These are phyloP conservation scores for Zygaena filipendulae DNA, from an alignment of 2,888 invertebrate species.

Conservation along the genomic window DNA sequence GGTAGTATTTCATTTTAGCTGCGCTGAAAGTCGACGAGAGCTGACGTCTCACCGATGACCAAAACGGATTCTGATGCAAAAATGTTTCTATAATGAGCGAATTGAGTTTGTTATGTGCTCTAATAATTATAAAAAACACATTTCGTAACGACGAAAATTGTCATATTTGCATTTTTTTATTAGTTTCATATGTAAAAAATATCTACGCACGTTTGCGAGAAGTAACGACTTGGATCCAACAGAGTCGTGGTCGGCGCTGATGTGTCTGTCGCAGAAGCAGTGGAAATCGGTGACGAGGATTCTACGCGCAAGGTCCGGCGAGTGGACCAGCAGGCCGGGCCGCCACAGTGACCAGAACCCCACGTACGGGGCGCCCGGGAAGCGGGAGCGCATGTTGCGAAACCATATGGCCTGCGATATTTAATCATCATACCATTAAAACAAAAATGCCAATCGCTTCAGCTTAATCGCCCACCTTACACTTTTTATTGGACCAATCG, in stretches of 20 bases:
- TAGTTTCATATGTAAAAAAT: too few species aligned
- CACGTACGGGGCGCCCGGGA: constrained; percentile 13
- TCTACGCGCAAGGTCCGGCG: constrained; percentile 16
- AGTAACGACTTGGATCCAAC: background rate
- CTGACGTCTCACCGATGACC: constrained; percentile 19
- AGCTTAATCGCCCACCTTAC: too few species aligned
- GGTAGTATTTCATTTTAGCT: constrained; percentile 19
- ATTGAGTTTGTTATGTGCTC: too few species aligned
- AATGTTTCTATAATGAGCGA: too few species aligned
- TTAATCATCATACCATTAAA: too few species aligned
- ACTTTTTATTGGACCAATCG: too few species aligned
- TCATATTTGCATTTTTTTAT: too few species aligned
- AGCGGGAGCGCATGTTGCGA: constrained; percentile 12
- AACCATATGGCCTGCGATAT: constrained; percentile 20
- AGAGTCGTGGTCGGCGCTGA: constrained; percentile 7
- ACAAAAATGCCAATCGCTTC: too few species aligned
- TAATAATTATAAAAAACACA: too few species aligned
- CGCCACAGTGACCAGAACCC: constrained; percentile 23
- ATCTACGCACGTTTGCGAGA: too few species aligned
- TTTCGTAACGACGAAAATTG: too few species aligned
- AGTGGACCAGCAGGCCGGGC: constrained; percentile 19
- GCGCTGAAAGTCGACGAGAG: constrained; percentile 22
- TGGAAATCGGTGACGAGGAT: constrained; percentile 20
- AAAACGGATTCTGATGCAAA: too few species aligned
- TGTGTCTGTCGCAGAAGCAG: constrained; percentile 16